phyloP scores from a whole-genome alignment of 2,113 vertebrate species.

The Nothoprocta pentlandii region DNA sequence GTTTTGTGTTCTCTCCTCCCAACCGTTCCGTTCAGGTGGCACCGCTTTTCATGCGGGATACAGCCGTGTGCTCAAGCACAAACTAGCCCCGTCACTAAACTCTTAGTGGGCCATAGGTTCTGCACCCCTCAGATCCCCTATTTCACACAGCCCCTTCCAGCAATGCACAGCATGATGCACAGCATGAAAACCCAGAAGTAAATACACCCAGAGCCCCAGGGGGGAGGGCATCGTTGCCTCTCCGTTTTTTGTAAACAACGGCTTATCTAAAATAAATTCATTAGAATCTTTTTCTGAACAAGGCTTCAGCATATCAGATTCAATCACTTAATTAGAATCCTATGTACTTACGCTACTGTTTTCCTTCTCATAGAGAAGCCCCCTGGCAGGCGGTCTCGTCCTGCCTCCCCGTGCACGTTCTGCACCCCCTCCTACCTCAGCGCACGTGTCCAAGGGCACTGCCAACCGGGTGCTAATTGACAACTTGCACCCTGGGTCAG shows the following conservation, averaged over 20 bases:
- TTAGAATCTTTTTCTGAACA: neutral
- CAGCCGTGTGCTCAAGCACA: fast-evolving
- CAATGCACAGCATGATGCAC: fast-evolving
- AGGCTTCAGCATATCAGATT: neutral
- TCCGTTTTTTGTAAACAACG: neutral
- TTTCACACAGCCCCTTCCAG: fast-evolving
- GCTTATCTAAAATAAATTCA: neutral
- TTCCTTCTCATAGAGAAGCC: neutral
- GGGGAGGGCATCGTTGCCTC: neutral
- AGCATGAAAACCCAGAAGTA: neutral
- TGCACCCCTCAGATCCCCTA: neutral
- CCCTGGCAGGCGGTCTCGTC: neutral
- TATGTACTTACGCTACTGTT: neutral
- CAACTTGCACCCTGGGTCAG: conserved; percentile 31
- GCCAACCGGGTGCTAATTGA: conserved; percentile 18
- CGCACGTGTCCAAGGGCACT: neutral
- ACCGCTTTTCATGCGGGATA: neutral
- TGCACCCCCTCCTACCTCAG: neutral
- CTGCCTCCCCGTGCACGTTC: neutral
- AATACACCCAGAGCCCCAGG: neutral
- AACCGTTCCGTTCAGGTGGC: neutral
- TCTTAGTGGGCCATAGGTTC: neutral
- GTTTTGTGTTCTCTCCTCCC: neutral
- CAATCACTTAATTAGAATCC: neutral
- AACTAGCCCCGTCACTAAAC: neutral